phyloP scores from a whole-genome alignment of 2,113 vertebrate species.

The Gopherus evgoodei region DNA sequence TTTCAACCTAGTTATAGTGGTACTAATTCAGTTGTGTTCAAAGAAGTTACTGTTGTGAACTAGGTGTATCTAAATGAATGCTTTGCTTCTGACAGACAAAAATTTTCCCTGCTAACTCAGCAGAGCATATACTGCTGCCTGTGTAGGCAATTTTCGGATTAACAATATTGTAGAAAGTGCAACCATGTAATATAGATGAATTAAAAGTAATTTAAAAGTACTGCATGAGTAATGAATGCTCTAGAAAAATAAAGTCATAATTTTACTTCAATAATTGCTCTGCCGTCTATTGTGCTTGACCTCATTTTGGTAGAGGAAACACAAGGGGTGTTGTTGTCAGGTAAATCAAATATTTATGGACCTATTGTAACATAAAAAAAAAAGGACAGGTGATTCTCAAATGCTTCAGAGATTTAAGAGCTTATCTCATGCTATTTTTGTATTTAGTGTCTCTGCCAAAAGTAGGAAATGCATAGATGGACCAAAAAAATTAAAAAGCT shows the following conservation, averaged over 20 bases:
- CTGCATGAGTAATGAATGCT: not conserved
- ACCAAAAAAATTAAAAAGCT: not conserved
- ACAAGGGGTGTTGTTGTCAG: conserved; percentile 18
- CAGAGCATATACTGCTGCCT: not conserved
- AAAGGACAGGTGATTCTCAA: conserved; percentile 3
- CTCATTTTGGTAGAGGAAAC: not conserved
- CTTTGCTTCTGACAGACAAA: not conserved
- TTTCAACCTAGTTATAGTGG: not conserved
- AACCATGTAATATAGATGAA: not conserved
- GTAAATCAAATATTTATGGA: conserved; percentile 44
- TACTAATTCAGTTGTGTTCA: not conserved
- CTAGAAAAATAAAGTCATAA: not conserved
- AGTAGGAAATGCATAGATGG: not conserved
- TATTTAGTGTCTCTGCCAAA: not conserved
- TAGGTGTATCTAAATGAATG: not conserved
- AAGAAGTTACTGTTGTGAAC: not conserved
- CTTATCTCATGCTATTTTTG: not conserved
- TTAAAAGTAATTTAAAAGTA: not conserved
- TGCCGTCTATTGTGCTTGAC: not conserved
- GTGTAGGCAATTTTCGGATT: not conserved
- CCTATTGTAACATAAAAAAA: not conserved
- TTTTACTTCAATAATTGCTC: not conserved
- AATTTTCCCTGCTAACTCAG: not conserved
- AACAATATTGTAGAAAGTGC: not conserved
- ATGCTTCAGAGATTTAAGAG: not conserved